phyloP scores from a whole-genome alignment of 2,797 vertebrate genomes.

The Aratinga solstitialis region DNA sequence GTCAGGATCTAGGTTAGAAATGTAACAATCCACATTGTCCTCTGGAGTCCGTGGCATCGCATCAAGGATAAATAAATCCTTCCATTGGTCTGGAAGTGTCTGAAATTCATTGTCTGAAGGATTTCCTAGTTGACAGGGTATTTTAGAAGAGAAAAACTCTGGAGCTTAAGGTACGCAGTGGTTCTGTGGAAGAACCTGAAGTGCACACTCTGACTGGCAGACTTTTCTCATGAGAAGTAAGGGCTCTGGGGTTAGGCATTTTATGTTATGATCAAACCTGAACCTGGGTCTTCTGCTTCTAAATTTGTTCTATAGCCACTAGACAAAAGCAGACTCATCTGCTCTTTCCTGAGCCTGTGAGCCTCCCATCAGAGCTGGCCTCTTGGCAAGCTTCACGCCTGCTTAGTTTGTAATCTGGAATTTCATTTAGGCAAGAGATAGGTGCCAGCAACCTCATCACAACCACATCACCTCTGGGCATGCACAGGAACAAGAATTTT shows the following conservation, averaged over 20 bases:
- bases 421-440: neutral
- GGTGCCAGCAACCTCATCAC: neutral
- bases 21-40: neutral
- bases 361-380: neutral
- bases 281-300: neutral
- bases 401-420: neutral
- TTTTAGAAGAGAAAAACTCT: neutral
- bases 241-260: neutral
- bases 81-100: neutral
- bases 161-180: neutral
- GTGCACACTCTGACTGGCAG: rapidly evolving
- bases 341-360: neutral
- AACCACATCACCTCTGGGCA: neutral
- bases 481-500: neutral
- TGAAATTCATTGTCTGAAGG: neutral
- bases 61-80: neutral
- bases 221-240: neutral
- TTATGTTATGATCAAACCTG: neutral
- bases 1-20: neutral
- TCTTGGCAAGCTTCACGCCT: neutral
- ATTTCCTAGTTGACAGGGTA: neutral
- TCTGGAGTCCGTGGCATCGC: neutral
- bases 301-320: neutral
- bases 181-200: neutral
- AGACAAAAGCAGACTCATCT: neutral